Conservation (phyloP, 2,888 invertebrate species). For the Ochropleura leucogaster region DNA sequence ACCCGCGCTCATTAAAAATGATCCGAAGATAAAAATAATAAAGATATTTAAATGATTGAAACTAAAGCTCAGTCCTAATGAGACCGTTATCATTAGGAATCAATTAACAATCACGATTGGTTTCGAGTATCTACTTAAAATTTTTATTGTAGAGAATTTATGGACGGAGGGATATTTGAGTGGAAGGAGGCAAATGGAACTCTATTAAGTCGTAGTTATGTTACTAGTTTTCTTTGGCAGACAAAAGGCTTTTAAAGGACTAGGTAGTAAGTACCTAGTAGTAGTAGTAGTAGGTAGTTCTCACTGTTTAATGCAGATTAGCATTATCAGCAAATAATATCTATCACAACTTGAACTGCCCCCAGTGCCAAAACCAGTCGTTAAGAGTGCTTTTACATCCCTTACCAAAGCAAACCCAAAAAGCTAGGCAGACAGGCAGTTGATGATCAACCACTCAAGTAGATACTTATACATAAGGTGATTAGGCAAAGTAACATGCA, state of each 20-base stretch:
- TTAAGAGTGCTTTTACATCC: too few species aligned
- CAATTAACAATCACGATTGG: constrained; percentile 43
- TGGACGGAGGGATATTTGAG: background rate
- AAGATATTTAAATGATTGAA: constrained; percentile 22
- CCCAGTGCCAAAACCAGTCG: too few species aligned
- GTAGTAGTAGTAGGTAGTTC: too few species aligned
- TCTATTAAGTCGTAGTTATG: constrained; percentile 5
- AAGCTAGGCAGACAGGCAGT: background rate
- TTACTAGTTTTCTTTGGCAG: background rate
- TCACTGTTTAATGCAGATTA: background rate
- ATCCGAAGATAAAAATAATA: constrained; percentile 13
- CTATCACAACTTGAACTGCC: too few species aligned
- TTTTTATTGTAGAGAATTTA: constrained; percentile 24
- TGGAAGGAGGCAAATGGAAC: background rate
- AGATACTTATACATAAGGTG: background rate
- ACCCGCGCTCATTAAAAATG: background rate
- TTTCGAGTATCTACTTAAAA: constrained; percentile 35
- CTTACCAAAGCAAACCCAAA: background rate
- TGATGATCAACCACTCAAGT: background rate
- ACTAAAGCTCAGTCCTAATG: constrained; percentile 12
- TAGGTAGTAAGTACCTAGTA: too few species aligned
- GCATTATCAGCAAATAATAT: too few species aligned
- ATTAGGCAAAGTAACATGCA: constrained; percentile 14
- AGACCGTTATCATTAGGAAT: constrained; percentile 24
- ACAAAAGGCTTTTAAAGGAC: background rate